Evolutionary conservation across 2,113 vertebrate genomes (phyloP).

Genomic region (Nyctibius bracteatus): DNA sequence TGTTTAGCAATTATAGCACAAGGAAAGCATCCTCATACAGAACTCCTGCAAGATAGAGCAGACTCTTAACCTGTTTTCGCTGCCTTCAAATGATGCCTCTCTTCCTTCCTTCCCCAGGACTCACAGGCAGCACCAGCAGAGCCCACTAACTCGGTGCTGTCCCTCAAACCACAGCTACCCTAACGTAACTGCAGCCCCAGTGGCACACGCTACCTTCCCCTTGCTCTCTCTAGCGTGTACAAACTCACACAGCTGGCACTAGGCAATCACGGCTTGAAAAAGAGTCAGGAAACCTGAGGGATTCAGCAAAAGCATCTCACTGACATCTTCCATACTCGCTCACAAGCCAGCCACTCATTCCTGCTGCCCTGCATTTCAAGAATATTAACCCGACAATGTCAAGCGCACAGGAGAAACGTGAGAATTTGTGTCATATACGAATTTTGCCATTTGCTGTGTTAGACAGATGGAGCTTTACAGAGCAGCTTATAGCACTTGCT

Average conservation of each 20-base stretch:
- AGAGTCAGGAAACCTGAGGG: background rate
- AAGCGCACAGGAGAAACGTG: background rate
- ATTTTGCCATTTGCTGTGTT: background rate
- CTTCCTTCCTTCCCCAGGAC: background rate
- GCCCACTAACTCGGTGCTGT: background rate
- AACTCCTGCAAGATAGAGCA: background rate
- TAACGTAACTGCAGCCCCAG: background rate
- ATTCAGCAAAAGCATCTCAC: background rate
- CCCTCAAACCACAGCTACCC: background rate
- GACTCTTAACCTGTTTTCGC: background rate
- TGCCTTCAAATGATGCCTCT: background rate
- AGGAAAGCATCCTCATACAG: background rate
- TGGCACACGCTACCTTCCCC: background rate
- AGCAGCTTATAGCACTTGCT: background rate
- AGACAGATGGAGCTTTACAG: background rate
- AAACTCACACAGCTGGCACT: background rate
- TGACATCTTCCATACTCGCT: background rate
- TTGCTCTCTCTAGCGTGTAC: rapidly evolving
- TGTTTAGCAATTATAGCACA: background rate
- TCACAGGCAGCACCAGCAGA: background rate
- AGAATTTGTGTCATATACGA: background rate
- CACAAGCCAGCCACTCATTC: background rate
- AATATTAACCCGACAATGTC: background rate
- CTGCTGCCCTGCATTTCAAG: background rate
- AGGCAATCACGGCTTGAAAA: background rate